Evolutionary conservation across 2,888 invertebrate genomes (phyloP), one percentile per base, ranked within the genome.

Genomic region (Chalcis sispes): DNA sequence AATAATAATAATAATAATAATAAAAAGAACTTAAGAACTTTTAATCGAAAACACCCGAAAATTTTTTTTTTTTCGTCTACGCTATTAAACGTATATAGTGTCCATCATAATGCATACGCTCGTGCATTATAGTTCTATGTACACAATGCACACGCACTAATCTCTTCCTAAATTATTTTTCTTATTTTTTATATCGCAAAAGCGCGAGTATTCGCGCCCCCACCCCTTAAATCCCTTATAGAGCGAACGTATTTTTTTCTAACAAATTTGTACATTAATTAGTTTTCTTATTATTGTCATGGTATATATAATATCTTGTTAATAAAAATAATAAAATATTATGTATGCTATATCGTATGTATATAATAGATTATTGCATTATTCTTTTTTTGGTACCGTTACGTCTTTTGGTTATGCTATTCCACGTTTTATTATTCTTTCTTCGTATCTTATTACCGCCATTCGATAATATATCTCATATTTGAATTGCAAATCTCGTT

Each of bases 221-320:
- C 72, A 74, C 72, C 72, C 82, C 72, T 80, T 78, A 74, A 81
- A 79, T 18, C 58, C 59, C 46, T 70, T 65, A 69, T 69, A 74
- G 56, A 82, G 83, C 85, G 85, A 84, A 86, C 83, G 84, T 87
- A 83, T 73, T 70, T 59, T 62, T 74, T 48, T 75, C 87, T 87
- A 88, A 88, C 87, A 87, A 88, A 87, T 88, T 88, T 88, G 88
- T 88, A 88, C 88, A 88, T 88, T 87, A 87, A 87, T 89, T 88
- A 89, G 86, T 88, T 87, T 87, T 80, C 84, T 87, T 86, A 87
- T 88, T 88, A 87, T 88, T 88, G 88, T 88, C 88, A 81, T 82
- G 80, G 75, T 81, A 82, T 83, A 84, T 85, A 83, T 81, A 81
- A 82, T 83, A 82, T 83, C 83, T 87, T 85, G 86, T 88, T 86